Evolutionary conservation across 2,888 invertebrate genomes (phyloP), one percentile per base, ranked within the genome.

Genomic region (Ormia ochracea): DNA sequence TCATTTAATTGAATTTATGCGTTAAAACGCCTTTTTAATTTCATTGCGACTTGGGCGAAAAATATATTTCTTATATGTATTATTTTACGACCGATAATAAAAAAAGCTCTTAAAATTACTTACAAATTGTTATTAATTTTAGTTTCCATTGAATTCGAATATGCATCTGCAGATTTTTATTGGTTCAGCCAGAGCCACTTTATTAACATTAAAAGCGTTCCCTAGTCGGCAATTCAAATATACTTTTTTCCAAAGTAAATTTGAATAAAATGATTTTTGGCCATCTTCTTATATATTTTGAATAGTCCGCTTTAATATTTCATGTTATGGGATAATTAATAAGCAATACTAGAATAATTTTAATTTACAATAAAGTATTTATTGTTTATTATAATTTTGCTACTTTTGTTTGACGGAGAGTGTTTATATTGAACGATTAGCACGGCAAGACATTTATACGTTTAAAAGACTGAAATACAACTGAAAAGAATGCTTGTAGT

Each of bases 141-240:
- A 28, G 14, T 54, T 76, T 80, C 80, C 75, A 80, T 72, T 66
- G 70, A 76, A 68, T 43, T 63, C 14, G 31, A 6, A 75, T 68
- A 76, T 41, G 54, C 80, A 80, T 80, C 50, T 61, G 76, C 12
- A 75, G 38, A 43, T 26, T 9, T 33, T 59, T 50, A 17, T 2
- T 3, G 28, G 9, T 4, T 41, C 33, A 19, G 38, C 6, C 0
- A 45, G 6, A 50, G 19, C 28, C 23, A 48, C 23, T 21, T n/a
- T n/a, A n/a, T n/a, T n/a, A n/a, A n/a, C n/a, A n/a, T n/a, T n/a
- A n/a, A n/a, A n/a, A n/a, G n/a, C n/a, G n/a, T n/a, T n/a, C n/a
- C n/a, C n/a, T n/a, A n/a, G n/a, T n/a, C n/a, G n/a, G n/a, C n/a
- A n/a, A n/a, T n/a, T n/a, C n/a, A n/a, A n/a, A n/a, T n/a, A n/a